Evolutionary conservation across 2,113 vertebrate species (phyloP).

Genomic region (Chinchilla lanigera): DNA sequence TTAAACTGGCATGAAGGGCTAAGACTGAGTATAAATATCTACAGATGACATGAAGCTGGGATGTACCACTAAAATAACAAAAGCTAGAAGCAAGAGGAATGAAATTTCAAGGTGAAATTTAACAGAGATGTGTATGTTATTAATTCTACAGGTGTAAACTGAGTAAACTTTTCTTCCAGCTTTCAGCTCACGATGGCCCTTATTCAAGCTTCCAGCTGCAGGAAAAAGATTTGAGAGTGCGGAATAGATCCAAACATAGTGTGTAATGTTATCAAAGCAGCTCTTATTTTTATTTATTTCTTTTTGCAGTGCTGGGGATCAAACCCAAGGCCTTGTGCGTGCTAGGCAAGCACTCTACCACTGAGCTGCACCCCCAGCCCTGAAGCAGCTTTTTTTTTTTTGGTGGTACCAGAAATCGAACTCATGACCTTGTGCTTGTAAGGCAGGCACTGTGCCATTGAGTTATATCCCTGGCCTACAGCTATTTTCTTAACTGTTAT

Average conservation of each 20-base stretch:
- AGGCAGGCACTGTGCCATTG: background rate
- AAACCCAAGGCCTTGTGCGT: background rate
- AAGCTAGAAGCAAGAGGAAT: background rate
- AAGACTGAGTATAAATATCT: background rate
- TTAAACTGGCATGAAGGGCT: constrained; percentile 5
- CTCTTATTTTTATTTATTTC: background rate
- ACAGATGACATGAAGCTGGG: constrained; percentile 23
- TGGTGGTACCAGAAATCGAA: no score
- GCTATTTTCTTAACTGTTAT: background rate
- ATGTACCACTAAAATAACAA: constrained; percentile 23
- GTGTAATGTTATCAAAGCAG: background rate
- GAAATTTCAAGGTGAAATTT: background rate
- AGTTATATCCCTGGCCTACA: background rate
- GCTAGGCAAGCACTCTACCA: background rate
- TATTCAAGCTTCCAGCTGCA: background rate
- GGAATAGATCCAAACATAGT: background rate
- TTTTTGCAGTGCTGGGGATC: background rate
- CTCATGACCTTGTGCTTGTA: no score
- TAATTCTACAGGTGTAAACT: background rate
- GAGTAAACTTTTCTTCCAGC: background rate
- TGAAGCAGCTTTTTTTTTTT: background rate
- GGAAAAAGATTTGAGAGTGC: background rate
- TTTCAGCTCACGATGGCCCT: background rate
- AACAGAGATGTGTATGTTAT: background rate
- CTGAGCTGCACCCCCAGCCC: background rate